Evolutionary conservation across 2,888 invertebrate genomes (phyloP).

Genomic region (Euphydryas editha): DNA sequence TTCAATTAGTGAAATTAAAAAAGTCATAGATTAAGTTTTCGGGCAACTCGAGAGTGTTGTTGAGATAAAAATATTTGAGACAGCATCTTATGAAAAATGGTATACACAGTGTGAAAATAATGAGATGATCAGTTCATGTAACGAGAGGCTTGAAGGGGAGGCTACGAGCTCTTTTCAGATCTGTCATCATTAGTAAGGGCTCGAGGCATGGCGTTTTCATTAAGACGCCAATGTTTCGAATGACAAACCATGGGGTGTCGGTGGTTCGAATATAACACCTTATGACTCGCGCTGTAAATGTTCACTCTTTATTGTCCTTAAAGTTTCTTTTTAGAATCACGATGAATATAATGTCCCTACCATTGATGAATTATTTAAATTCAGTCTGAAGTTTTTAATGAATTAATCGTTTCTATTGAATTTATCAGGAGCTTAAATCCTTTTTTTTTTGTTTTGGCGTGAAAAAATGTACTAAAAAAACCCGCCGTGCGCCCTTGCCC

Average conservation of each 20-base stretch:
- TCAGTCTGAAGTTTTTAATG: too few relatives aligned
- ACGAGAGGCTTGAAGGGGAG: slow-evolving; percentile 63
- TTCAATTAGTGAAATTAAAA: too few relatives aligned
- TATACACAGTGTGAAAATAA: slow-evolving; percentile 56
- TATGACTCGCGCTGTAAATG: slow-evolving; percentile 44
- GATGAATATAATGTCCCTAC: too few relatives aligned
- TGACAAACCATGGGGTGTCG: slow-evolving; percentile 55
- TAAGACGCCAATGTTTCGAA: slow-evolving; percentile 73
- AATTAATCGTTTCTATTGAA: too few relatives aligned
- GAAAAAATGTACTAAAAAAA: too few relatives aligned
- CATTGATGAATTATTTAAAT: too few relatives aligned
- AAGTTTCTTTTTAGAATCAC: too few relatives aligned
- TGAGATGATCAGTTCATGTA: slow-evolving; percentile 70
- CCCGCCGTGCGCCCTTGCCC: too few relatives aligned
- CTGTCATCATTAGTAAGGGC: slow-evolving; percentile 77
- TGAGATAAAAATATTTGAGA: slow-evolving; percentile 34
- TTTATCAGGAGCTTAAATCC: too few relatives aligned
- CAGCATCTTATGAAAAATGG: slow-evolving; percentile 32
- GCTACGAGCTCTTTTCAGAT: slow-evolving; percentile 70
- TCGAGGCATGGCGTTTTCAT: slow-evolving; percentile 74
- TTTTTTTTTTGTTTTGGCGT: too few relatives aligned
- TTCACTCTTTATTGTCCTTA: slow-evolving; percentile 17
- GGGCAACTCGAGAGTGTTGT: slow-evolving; percentile 11
- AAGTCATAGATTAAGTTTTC: background rate
- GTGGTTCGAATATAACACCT: slow-evolving; percentile 45